Evolutionary conservation across 1,140 invertebrate genomes (phyloP), one percentile per base, ranked within the genome.

Genomic region (Cotesia typhae): DNA sequence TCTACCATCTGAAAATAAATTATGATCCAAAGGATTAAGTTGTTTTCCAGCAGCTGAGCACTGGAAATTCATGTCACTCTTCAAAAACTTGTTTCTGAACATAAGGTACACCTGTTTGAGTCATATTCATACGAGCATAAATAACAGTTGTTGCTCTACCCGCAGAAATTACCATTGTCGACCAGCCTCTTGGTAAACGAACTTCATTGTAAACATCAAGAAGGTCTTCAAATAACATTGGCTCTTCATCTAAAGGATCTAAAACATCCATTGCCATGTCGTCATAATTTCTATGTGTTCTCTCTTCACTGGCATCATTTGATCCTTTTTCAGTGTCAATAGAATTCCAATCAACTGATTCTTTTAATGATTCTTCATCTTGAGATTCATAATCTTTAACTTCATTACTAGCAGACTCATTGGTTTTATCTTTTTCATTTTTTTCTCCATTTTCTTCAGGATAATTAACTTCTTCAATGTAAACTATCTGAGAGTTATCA

Each of bases 141-240:
- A 83, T 75, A 28, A 86, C 75, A 47, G 81, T 85, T 4, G 81
- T 85, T 55, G 74, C 76, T 37, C 79, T 77, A 12, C 79, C 84
- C 70, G 82, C 83, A 0, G 82, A 83, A 20, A 81, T 82, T 5
- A 85, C 80, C 65, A 81, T 77, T 20, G 80, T 78, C 0, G 78
- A 80, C 85, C 85, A 87, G 12, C 82, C 81, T 36, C 75, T 78
- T 1, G 83, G 85, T 36, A 86, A 74, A n/a, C 61, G 73, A 9
- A 82, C 74, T 76, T 86, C 84, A 52, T 82, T 81, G 69, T 78
- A 84, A 47, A 82, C 67, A 77, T 86, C 85, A 9, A 85, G 71
- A 17, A 86, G 75, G 75, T 85, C 85, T 75, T 86, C 83, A 70
- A 86, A 86, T 28, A 85, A 68, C 78, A 84, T 81, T 4, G 28